Evolutionary conservation across 2,797 vertebrate species (phyloP), one percentile per base, ranked within the genome.

Genomic region (Eulemur rubriventer): DNA sequence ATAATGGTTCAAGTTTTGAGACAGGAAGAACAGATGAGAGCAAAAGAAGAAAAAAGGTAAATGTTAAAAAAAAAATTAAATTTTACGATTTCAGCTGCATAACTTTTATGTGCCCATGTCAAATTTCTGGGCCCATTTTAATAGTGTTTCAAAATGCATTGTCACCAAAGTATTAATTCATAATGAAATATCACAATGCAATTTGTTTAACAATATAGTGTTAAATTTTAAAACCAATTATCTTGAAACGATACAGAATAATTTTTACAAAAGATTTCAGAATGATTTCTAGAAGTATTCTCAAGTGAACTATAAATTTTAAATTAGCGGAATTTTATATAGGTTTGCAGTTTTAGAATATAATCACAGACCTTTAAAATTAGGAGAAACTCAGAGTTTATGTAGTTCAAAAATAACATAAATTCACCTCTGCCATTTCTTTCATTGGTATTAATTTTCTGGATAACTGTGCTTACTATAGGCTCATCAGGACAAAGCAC

Each of bases 41-140:
- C 99, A 97, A 99, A 99, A 98, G 99, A 99, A 94, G 99, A 99
- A 98, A 99, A 99, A 98, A 99, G 99, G 99, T 99, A 99, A 99
- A 97, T 97, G 90, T 91, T 97, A 96, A 97, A 97, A 85, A 48
- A 84, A 93, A 95, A 81, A 79, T 35, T 79, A 97, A 95, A 78
- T 96, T 87, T 96, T 70, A 81, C 78, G 76, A 93, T 50, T 50
- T 96, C 96, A 97, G 96, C 75, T 91, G 16, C 65, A 38, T 93
- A 97, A 96, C 43, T 91, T 96, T 67, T 91, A 18, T 88, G 55
- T 79, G 59, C 86, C 91, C 89, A 1, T 84, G 38, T 91, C 63
- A 91, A 93, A 79, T 95, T 95, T 95, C 55, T 94, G 85, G 86
- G 89, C 80, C 89, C 13, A 6, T 96, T 94, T 88, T 92, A 86